Conservation (phyloP, 2,888 invertebrate species). For the Leptinotarsa haldemani region DNA sequence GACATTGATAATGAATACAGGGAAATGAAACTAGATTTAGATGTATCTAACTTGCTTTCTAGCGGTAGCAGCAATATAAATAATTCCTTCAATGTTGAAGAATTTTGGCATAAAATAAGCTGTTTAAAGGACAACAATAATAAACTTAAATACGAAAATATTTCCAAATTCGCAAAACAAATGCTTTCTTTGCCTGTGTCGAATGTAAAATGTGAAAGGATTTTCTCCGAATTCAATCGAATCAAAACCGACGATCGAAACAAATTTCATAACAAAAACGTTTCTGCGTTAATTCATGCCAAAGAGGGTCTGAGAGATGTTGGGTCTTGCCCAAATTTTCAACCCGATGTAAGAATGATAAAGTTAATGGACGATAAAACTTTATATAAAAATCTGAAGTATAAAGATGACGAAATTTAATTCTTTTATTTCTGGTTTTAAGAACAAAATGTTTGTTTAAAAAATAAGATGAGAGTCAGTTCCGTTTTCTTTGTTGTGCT, state of each 20-base stretch:
- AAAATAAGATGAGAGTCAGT: slow-evolving; percentile 19
- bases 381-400: slow-evolving; percentile 30
- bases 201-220: slow-evolving; percentile 37
- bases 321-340: slow-evolving; percentile 28
- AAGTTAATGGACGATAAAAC: slow-evolving; percentile 33
- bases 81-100: slow-evolving; percentile 23
- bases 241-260: slow-evolving; percentile 31
- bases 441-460: slow-evolving; percentile 20
- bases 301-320: slow-evolving; percentile 32
- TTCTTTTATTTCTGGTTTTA: slow-evolving; percentile 7
- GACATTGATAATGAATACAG: slow-evolving; percentile 35
- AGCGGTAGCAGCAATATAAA: slow-evolving; percentile 28
- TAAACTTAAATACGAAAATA: slow-evolving; percentile 37
- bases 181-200: slow-evolving; percentile 24
- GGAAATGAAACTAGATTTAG: slow-evolving; percentile 35
- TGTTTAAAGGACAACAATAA: slow-evolving; percentile 33
- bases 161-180: slow-evolving; percentile 37
- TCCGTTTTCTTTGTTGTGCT: slow-evolving; percentile 19
- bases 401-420: slow-evolving; percentile 26
- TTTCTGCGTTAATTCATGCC: slow-evolving; percentile 22
- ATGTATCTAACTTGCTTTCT: slow-evolving; percentile 30
- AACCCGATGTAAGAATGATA: slow-evolving; percentile 30
- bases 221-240: slow-evolving; percentile 37
- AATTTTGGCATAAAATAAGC: slow-evolving; percentile 26
- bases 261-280: slow-evolving; percentile 33